phyloP scores from a whole-genome alignment of 2,797 vertebrate genomes.

The Clamator glandarius region DNA sequence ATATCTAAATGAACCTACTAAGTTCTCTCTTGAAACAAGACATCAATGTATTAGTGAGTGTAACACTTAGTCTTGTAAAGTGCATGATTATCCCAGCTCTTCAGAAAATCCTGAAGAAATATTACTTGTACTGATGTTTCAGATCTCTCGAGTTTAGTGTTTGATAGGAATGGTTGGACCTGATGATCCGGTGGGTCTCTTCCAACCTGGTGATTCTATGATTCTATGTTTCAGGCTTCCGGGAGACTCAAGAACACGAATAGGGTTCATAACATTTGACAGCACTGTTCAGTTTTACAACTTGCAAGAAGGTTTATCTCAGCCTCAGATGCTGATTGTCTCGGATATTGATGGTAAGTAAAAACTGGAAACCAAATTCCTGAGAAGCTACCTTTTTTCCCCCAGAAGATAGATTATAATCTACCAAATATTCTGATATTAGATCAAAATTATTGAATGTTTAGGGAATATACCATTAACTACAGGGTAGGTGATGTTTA shows the following conservation, averaged over 20 bases:
- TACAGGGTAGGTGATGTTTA: background rate
- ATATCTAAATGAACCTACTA: background rate
- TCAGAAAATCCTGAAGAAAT: background rate
- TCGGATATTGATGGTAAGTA: slow-evolving; percentile 93
- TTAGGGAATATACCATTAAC: background rate
- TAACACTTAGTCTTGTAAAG: background rate
- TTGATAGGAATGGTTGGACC: too few relatives aligned
- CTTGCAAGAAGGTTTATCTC: slow-evolving; percentile 93
- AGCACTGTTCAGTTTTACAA: slow-evolving; percentile 98
- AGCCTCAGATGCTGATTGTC: slow-evolving; percentile 97
- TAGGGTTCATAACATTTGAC: slow-evolving; percentile 97
- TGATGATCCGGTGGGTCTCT: too few relatives aligned
- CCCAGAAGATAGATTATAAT: background rate
- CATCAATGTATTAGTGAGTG: background rate
- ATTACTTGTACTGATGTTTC: background rate
- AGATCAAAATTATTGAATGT: background rate
- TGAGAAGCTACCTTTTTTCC: background rate
- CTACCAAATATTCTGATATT: background rate
- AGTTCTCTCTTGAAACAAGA: background rate
- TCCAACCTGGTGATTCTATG: too few relatives aligned
- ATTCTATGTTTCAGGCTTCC: slow-evolving; percentile 86
- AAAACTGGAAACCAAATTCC: background rate
- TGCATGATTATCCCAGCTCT: background rate
- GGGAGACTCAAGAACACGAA: slow-evolving; percentile 90
- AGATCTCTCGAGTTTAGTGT: too few relatives aligned